Evolutionary conservation across 1,140 invertebrate genomes (phyloP), one percentile per base, ranked within the genome.

Genomic region (Panulirus ornatus): DNA sequence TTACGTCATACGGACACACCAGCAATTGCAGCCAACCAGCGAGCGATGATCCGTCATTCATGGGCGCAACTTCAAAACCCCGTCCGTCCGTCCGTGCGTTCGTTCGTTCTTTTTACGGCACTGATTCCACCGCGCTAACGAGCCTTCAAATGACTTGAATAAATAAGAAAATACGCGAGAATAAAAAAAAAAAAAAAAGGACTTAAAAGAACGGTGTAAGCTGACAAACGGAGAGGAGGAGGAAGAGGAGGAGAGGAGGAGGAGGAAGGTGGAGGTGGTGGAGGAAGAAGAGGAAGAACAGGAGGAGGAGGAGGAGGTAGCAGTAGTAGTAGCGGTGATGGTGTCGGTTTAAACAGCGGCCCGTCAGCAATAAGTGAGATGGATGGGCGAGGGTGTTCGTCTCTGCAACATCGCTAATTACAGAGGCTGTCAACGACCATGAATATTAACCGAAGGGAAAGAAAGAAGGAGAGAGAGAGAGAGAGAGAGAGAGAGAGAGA

Each of bases 361-460:
- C n/a, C 30, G 58, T 66, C 58, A 66, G 27, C 58, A 30, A 27
- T 8, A 8, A 66, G 58, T 27, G 30, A 66, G 58, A 66, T 30
- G n/a, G 58, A 66, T 66, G 58, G n/a, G 58, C 1, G n/a, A 30
- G 58, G 27, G n/a, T 66, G 58, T 66, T 66, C n/a, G 58, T 66
- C 27, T 66, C 58, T 1, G 1, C 58, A n/a, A 27, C 58, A 66
- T 22, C 58, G 58, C 58, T 66, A 66, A 66, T 66, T 66, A 30
- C n/a, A n/a, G n/a, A 16, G n/a, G 58, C 58, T 66, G 58, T 66
- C 58, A 66, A 22, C 58, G 58, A 9, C 30, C 58, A 66, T 66
- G 58, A 30, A 66, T 66, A 66, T 66, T 66, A 66, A 66, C n/a
- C 27, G 58, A 0, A 30, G 58, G n/a, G n/a, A 11, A n/a, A 5